phyloP scores from a whole-genome alignment of 2,113 vertebrate genomes.

The Lutjanus erythropterus region DNA sequence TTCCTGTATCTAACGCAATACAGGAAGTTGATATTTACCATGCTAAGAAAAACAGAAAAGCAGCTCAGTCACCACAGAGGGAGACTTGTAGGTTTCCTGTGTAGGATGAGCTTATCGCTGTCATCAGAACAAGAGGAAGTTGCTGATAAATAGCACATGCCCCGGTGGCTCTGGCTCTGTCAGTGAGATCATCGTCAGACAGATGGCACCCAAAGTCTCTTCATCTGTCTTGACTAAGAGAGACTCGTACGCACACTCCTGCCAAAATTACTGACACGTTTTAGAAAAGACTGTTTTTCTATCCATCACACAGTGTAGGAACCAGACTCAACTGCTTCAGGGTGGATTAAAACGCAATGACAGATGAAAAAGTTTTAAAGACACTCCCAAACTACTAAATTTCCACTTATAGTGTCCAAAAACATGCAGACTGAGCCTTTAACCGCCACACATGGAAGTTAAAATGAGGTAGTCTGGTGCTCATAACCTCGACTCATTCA shows the following conservation, averaged over 20 bases:
- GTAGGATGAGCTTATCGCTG: background rate
- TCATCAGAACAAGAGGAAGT: constrained; percentile 36
- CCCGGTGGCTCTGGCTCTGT: background rate
- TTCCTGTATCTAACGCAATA: constrained; percentile 14
- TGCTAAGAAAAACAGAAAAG: background rate
- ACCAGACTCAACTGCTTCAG: background rate
- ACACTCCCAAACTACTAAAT: background rate
- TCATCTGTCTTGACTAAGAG: background rate
- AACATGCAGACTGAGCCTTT: too few species aligned
- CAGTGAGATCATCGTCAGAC: background rate
- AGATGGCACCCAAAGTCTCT: constrained; percentile 7
- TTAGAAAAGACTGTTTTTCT: background rate
- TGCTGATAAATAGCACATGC: background rate
- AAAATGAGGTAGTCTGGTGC: background rate
- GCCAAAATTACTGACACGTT: background rate
- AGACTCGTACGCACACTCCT: background rate
- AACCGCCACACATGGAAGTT: background rate
- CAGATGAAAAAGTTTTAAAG: background rate
- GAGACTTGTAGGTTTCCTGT: background rate
- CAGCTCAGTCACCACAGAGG: background rate
- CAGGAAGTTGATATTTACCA: constrained; percentile 24
- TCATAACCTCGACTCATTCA: background rate
- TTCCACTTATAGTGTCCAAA: background rate
- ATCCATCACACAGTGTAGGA: background rate
- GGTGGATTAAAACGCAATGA: background rate